Percentiles rank a stretch among this genome's conserved stretches.
Conservation (phyloP, 2,797 vertebrate genomes). For the Rachycentron canadum region DNA sequence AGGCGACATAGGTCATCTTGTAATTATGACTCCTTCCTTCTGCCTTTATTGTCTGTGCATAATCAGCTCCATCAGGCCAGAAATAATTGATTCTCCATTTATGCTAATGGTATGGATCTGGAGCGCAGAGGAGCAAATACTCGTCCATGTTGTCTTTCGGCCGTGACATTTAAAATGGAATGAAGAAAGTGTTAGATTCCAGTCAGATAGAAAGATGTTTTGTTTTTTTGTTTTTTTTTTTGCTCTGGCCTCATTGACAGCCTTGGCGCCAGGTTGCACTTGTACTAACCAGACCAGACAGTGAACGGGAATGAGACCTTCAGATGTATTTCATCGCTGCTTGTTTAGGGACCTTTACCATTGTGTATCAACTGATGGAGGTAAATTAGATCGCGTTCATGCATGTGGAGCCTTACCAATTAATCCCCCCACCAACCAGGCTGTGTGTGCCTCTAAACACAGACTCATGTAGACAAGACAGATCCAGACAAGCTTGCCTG, state of each 20-base stretch:
- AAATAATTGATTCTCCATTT: conserved; percentile 84
- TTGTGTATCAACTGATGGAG: conserved; percentile 79
- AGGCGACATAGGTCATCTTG: conserved; percentile 76
- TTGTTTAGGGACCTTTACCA: conserved; percentile 76
- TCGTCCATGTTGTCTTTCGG: conserved; percentile 78
- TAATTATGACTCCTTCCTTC: conserved; percentile 79
- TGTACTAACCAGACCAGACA: conserved; percentile 75
- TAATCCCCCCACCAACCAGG: conserved; percentile 74
- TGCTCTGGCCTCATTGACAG: conserved; percentile 50
- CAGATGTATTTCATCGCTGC: conserved; percentile 78
- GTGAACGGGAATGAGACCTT: conserved; percentile 74
- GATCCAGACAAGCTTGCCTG: conserved; percentile 40
- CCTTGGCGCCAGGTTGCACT: conserved; percentile 54
- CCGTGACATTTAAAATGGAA: conserved; percentile 82
- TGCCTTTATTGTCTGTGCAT: conserved; percentile 81
- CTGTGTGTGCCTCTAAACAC: conserved; percentile 40
- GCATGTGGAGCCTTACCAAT: conserved; percentile 78
- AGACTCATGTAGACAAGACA: conserved; percentile 47
- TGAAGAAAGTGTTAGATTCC: conserved; percentile 69
- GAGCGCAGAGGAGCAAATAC: conserved; percentile 78
- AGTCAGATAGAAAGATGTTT: conserved; percentile 72
- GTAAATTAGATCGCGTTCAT: conserved; percentile 82
- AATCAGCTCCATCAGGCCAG: conserved; percentile 78
- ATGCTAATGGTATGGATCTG: conserved; percentile 83
- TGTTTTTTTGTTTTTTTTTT: neutral